Percentiles rank a stretch among this genome's conserved stretches.
These are phyloP conservation scores for Hestina assimilis DNA, from an alignment of 1,140 invertebrate genomes.

Conservation along the genomic window DNA sequence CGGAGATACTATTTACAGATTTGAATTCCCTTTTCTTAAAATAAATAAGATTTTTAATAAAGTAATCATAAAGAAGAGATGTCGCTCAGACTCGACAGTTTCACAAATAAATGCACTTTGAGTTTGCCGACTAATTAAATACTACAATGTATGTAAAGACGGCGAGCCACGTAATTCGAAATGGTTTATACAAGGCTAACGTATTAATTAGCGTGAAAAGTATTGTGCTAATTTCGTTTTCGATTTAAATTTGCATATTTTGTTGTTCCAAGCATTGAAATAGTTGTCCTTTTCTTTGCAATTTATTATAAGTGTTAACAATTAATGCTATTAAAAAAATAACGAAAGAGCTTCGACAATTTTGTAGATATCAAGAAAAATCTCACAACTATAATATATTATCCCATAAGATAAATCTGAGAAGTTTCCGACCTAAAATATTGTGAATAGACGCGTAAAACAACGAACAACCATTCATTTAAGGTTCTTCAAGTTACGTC, in stretches of 20 bases:
- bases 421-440: slow-evolving; percentile 65
- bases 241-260: not conserved
- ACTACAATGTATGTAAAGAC: slow-evolving; percentile 48
- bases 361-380: slow-evolving; percentile 37
- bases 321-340: too few relatives aligned
- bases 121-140: slow-evolving; percentile 51
- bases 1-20: too few relatives aligned
- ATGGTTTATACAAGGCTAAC: slow-evolving; percentile 31
- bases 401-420: slow-evolving; percentile 61
- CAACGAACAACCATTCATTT: slow-evolving; percentile 75
- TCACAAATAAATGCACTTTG: slow-evolving; percentile 35
- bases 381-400: slow-evolving; percentile 40
- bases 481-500: slow-evolving; percentile 69
- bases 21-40: not conserved
- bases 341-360: too few relatives aligned
- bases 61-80: slow-evolving; percentile 9
- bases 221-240: slow-evolving; percentile 13
- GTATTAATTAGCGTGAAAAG: slow-evolving; percentile 34
- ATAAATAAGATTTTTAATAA: slow-evolving; percentile 7
- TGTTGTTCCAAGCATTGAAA: not conserved
- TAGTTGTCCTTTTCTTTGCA: too few relatives aligned
- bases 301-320: too few relatives aligned
- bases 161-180: slow-evolving; percentile 34
- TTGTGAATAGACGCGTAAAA: slow-evolving; percentile 75
- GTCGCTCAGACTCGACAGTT: not conserved